Base-by-base conservation (phyloP, 2,113 vertebrate species). In the Thomomys bottae region DNA sequence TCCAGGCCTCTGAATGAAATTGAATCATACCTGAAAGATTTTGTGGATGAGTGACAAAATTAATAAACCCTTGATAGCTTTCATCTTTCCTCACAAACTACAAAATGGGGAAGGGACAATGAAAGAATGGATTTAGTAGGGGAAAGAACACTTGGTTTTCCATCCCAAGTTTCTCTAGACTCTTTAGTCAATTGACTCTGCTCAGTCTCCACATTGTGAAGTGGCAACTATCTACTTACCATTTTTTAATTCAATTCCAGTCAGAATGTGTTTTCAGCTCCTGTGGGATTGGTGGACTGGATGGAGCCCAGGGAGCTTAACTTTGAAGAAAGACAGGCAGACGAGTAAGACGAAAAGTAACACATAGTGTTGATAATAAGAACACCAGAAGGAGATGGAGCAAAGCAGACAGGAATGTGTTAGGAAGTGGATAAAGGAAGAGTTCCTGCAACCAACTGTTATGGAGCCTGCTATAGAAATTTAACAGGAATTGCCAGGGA, bases 21-120 rank as follows among this genome's bases (percentile, higher is more conserved):
- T 93, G 93, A 95, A 94, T 91, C 92, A 96, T 96, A 94, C 95
- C 94, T 94, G 93, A 95, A 94, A 87, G 87, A 78, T 81, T 95
- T 90, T 95, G 72, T 87, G 88, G 84, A 90, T 96, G 92, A 78
- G 83, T 93, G 40, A 86, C 90, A 96, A 96, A 78, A 95, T 87
- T 95, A 88, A 95, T 95, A 94, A 93, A 96, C 78, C 38, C 63
- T 77, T 61, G 15, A 92, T 86, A 93, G 89, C 66, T 89, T 95
- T 94, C 84, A 82, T 89, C 84, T 94, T 90, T 94, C 79, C 83
- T 95, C 88, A 81, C 84, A 89, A 89, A 95, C 77, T 84, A 93
- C 78, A 54, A 94, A 94, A 78, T 61, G 64, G 32, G 32, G 21
- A 90, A 70, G 36, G 57, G 7, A 82, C 49, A 8, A 26, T 3